phyloP scores from a whole-genome alignment of 2,888 invertebrate species.

The Incurvaria masculella region DNA sequence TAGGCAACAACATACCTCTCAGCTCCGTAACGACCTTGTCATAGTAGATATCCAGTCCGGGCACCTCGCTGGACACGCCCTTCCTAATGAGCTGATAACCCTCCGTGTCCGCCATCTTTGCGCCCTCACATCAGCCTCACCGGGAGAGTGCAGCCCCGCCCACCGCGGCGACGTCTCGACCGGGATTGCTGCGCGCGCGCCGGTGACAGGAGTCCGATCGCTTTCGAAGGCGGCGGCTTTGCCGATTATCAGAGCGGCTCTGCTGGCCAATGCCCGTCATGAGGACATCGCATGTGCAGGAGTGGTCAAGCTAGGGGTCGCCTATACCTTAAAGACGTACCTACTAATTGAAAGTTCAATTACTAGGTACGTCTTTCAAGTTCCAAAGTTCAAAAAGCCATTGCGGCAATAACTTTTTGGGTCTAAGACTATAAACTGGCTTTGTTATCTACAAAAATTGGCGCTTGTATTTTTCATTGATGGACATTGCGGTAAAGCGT shows the following conservation, averaged over 20 bases:
- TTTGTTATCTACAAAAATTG: too few species aligned
- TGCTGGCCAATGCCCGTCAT: too few species aligned
- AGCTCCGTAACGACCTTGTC: conserved; percentile 58
- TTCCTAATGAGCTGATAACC: conserved; percentile 50
- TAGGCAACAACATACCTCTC: conserved; percentile 53
- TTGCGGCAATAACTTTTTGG: too few species aligned
- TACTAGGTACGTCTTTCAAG: too few species aligned
- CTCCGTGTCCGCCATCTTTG: conserved; percentile 50
- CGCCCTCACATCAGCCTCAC: conserved; percentile 8
- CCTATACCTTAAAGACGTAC: too few species aligned
- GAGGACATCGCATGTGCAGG: too few species aligned
- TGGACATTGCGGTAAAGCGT: too few species aligned
- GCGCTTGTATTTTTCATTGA: too few species aligned
- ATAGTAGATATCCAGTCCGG: conserved; percentile 53
- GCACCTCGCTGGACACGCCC: conserved; percentile 50
- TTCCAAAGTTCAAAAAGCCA: too few species aligned
- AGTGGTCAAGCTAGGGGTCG: too few species aligned
- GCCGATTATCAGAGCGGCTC: conserved; percentile 43
- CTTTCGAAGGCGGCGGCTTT: conserved; percentile 21
- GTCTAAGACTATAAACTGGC: too few species aligned
- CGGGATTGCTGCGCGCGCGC: conserved; percentile 21
- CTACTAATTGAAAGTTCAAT: too few species aligned
- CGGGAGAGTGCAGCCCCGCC: neutral
- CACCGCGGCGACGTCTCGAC: conserved; percentile 7
- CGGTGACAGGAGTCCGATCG: neutral